Conservation (phyloP, 2,113 vertebrate species). For the Oriolus oriolus region DNA sequence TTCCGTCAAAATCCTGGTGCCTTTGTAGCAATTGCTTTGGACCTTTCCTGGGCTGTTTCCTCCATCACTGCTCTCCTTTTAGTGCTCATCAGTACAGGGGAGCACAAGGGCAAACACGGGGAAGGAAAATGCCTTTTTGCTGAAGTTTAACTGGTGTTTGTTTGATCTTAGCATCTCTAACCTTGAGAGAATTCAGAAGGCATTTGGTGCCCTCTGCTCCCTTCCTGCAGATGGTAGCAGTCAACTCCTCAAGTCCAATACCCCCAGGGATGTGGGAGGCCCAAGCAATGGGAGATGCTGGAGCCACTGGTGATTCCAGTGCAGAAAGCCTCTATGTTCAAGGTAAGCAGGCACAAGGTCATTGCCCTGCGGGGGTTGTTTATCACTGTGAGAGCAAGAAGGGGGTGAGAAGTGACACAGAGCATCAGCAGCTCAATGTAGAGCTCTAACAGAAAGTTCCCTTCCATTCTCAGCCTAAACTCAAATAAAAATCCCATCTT, state of each 20-base stretch:
- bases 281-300: slow-evolving; percentile 78
- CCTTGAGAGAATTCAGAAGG: background rate
- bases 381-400: background rate
- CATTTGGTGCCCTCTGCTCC: background rate
- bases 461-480: background rate
- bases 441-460: background rate
- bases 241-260: slow-evolving; percentile 81
- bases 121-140: background rate
- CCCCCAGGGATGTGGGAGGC: slow-evolving; percentile 82
- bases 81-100: background rate
- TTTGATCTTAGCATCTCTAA: background rate
- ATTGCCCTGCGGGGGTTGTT: background rate
- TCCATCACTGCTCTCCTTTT: background rate
- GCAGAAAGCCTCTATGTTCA: slow-evolving; percentile 92
- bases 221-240: slow-evolving; percentile 67
- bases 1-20: background rate
- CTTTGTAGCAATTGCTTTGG: background rate
- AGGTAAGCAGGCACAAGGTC: slow-evolving; percentile 67
- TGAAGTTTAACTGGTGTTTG: background rate
- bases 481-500: background rate
- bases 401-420: background rate
- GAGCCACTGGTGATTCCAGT: slow-evolving; percentile 78
- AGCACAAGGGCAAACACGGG: background rate
- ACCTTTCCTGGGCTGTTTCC: background rate
- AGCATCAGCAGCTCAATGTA: background rate